These are phyloP conservation scores for Plemyria rubiginata DNA, from an alignment of 2,888 invertebrate genomes.

Conservation along the genomic window DNA sequence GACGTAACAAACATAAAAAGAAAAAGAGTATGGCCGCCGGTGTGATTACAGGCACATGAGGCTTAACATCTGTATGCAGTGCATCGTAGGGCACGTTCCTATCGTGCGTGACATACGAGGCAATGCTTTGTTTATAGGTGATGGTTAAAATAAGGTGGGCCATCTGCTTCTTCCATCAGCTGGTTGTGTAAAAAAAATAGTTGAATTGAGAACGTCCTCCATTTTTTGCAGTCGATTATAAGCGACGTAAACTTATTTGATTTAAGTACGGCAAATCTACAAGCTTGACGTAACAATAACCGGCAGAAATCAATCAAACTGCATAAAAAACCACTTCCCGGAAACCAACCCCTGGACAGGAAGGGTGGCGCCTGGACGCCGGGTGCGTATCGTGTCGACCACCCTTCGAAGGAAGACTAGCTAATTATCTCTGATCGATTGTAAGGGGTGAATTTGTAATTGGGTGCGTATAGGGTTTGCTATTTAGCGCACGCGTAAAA, in stretches of 20 bases:
- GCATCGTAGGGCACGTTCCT: no score
- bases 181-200: no score
- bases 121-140: no score
- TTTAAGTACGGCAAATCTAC: background rate
- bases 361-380: constrained; percentile 13
- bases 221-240: no score
- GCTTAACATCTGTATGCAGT: no score
- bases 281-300: background rate
- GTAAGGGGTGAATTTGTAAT: constrained; percentile 12
- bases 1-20: no score
- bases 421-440: constrained; percentile 19
- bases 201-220: no score
- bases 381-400: constrained; percentile 12
- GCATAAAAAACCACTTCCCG: constrained; percentile 9
- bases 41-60: no score
- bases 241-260: background rate
- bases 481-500: background rate
- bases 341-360: constrained; percentile 8
- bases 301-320: constrained; percentile 5
- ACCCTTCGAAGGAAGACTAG: constrained; percentile 4
- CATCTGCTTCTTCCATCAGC: no score
- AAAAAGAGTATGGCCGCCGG: no score
- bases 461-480: constrained; percentile 12
- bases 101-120: no score
- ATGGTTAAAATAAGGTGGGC: no score